Conservation (phyloP, 1,140 invertebrate genomes). For the Gryllus bimaculatus region DNA sequence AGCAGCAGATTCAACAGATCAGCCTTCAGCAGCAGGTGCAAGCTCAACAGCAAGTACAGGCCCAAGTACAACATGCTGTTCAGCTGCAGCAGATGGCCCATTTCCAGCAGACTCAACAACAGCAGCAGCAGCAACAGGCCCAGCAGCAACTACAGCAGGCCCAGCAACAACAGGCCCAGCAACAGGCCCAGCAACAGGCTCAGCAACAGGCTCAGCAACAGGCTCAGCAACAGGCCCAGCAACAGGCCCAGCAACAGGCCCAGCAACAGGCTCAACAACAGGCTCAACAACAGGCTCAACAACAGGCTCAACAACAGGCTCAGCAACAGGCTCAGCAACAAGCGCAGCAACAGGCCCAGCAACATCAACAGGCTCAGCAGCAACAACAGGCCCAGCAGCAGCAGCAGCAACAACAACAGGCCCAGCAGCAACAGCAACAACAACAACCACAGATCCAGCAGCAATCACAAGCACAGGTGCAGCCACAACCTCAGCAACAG, state of each 20-base stretch:
- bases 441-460: slow-evolving; percentile 14
- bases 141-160: slow-evolving; percentile 29
- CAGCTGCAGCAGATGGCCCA: slow-evolving; percentile 32
- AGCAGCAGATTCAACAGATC: slow-evolving; percentile 35
- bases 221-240: slow-evolving; percentile 16
- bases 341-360: slow-evolving; percentile 17
- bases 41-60: slow-evolving; percentile 10
- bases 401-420: slow-evolving; percentile 23
- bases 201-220: slow-evolving; percentile 19
- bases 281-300: not conserved
- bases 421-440: not conserved
- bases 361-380: not conserved
- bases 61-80: slow-evolving; percentile 24
- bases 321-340: slow-evolving; percentile 18
- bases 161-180: not conserved
- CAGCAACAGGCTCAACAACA: slow-evolving; percentile 29
- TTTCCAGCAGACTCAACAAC: slow-evolving; percentile 24
- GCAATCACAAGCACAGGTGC: slow-evolving; percentile 25
- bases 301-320: slow-evolving; percentile 1
- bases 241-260: slow-evolving; percentile 18
- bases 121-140: slow-evolving; percentile 19
- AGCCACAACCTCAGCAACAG: slow-evolving; percentile 19
- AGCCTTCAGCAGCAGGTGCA: slow-evolving; percentile 12
- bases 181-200: slow-evolving; percentile 1
- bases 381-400: slow-evolving; percentile 26